A percentile compares a stretch with the other conserved stretches of the same genome.
phyloP scores from a whole-genome alignment of 2,888 invertebrate genomes.

The Seladonia tumulorum region DNA sequence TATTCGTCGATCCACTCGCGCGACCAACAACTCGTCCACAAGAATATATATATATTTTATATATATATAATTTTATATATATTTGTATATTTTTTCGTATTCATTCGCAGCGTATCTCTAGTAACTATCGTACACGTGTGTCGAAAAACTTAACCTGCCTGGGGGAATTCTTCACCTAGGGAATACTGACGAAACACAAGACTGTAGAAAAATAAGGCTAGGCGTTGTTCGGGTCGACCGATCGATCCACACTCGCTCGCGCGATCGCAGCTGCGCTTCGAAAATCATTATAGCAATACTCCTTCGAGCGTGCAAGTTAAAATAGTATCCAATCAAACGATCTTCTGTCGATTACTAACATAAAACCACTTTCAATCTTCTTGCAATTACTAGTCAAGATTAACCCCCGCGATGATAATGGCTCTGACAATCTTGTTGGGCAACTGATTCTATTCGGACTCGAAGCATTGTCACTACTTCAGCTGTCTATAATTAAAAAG shows the following conservation, averaged over 20 bases:
- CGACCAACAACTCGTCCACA: conserved; percentile 72
- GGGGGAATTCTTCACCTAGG: conserved; percentile 65
- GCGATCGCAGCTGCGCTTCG: conserved; percentile 19
- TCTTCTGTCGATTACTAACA: background rate
- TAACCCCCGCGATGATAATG: background rate
- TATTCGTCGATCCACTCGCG: conserved; percentile 30
- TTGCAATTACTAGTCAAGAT: background rate
- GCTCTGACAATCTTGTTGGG: background rate
- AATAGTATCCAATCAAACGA: background rate
- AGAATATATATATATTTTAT: conserved; percentile 58
- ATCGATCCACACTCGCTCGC: conserved; percentile 29
- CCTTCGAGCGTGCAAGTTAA: background rate
- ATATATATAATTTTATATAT: conserved; percentile 54
- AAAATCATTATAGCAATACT: background rate
- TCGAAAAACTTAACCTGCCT: conserved; percentile 62
- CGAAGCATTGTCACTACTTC: background rate
- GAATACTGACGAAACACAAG: conserved; percentile 81
- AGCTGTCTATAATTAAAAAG: background rate
- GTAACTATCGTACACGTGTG: conserved; percentile 64
- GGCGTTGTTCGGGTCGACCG: conserved; percentile 74
- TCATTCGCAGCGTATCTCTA: conserved; percentile 61
- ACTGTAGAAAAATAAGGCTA: conserved; percentile 83
- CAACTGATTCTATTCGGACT: background rate
- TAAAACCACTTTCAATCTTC: background rate
- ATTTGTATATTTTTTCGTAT: conserved; percentile 36